Conservation (phyloP, 2,113 vertebrate species). For the Edolisoma coerulescens region DNA sequence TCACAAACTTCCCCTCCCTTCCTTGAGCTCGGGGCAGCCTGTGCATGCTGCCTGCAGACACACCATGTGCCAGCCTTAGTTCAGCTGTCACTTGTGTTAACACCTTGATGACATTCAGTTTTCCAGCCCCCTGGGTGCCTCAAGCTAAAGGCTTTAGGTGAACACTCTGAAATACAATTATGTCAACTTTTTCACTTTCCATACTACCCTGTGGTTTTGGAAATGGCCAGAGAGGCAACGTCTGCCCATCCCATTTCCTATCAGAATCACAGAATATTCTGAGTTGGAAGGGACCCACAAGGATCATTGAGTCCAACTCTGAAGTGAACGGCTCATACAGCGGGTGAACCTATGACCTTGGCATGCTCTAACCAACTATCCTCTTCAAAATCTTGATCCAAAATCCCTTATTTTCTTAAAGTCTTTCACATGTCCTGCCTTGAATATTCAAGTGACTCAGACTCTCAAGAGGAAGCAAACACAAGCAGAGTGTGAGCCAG, state of each 20-base stretch:
- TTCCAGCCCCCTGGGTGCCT: not conserved
- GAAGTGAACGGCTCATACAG: not conserved
- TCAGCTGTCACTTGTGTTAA: not conserved
- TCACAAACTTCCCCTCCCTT: not conserved
- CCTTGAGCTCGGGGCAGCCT: not conserved
- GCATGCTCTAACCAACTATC: not conserved
- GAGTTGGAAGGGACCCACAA: not conserved
- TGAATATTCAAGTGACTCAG: not conserved
- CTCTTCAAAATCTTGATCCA: not conserved
- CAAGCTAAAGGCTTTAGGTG: not conserved
- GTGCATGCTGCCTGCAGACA: not conserved
- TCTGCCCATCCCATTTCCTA: not conserved
- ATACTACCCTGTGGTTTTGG: not conserved
- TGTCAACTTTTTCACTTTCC: not conserved
- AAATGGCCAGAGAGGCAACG: fast-evolving
- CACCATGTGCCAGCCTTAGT: not conserved
- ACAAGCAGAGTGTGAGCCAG: not conserved
- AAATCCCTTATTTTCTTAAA: not conserved
- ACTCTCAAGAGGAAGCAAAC: not conserved
- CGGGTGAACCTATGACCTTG: not conserved
- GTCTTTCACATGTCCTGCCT: not conserved
- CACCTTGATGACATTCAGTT: not conserved
- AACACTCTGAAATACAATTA: not conserved
- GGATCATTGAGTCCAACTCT: not conserved
- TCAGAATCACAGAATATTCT: not conserved